Evolutionary conservation across 2,888 invertebrate genomes (phyloP).

Genomic region (Temnothorax rugatulus): DNA sequence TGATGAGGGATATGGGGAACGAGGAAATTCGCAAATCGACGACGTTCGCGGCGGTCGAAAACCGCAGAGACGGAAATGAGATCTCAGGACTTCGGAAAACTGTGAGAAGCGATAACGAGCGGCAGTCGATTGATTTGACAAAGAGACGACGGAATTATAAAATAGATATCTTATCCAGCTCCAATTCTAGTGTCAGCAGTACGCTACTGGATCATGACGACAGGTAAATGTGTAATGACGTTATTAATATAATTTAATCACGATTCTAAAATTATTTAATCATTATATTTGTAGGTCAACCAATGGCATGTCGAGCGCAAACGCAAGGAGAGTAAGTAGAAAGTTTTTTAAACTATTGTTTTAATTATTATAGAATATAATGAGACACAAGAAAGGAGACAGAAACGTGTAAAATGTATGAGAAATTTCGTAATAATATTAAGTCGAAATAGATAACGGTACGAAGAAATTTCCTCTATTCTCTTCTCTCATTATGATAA

Average conservation of each 20-base stretch:
- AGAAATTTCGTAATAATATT: not conserved
- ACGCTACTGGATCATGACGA: not conserved
- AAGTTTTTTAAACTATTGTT: not conserved
- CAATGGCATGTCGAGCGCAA: not conserved
- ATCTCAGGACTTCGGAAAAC: not conserved
- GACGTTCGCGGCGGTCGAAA: not conserved
- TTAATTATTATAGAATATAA: not conserved
- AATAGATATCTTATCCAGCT: not conserved
- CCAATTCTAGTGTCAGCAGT: constrained; percentile 24
- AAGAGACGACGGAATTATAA: not conserved
- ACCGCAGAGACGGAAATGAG: not conserved
- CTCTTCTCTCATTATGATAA: not conserved
- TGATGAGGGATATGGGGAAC: not conserved
- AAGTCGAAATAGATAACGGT: not conserved
- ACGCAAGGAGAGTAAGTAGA: constrained; percentile 21
- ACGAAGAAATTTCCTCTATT: not conserved
- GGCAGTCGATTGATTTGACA: constrained; percentile 1
- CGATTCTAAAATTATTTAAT: not conserved
- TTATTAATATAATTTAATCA: constrained; percentile 1
- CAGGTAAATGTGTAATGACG: constrained; percentile 1
- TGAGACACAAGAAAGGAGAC: not conserved
- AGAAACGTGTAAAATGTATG: not conserved
- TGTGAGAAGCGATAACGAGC: not conserved
- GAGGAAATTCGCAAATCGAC: not conserved
- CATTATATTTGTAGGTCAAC: not conserved